Conservation (phyloP, 2,113 vertebrate genomes). For the Mohoua ochrocephala region DNA sequence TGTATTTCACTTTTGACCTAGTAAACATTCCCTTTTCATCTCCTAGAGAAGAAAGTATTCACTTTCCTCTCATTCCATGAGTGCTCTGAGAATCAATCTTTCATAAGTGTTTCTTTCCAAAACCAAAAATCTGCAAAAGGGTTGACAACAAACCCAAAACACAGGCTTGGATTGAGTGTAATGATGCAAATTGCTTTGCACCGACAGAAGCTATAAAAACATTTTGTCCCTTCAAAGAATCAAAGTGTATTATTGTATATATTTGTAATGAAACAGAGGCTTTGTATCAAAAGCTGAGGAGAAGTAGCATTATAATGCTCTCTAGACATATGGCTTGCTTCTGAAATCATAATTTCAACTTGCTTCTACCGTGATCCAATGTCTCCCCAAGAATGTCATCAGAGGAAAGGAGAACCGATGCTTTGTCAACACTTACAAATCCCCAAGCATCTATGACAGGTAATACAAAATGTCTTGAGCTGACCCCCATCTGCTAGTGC, state of each 20-base stretch:
- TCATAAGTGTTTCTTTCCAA: background rate
- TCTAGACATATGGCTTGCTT: background rate
- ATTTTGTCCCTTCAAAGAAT: background rate
- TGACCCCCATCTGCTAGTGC: background rate
- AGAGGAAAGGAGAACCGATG: background rate
- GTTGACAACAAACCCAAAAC: background rate
- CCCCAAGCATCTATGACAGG: background rate
- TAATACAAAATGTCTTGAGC: background rate
- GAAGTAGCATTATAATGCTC: background rate
- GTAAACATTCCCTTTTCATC: background rate
- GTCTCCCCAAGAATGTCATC: accelerated
- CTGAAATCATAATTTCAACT: background rate
- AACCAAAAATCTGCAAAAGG: background rate
- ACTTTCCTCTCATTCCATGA: background rate
- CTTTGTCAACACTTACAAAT: background rate
- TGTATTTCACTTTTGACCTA: background rate
- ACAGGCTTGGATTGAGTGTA: background rate
- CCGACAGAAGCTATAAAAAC: background rate
- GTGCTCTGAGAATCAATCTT: background rate
- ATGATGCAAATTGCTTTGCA: background rate
- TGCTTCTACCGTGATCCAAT: background rate
- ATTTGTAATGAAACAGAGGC: background rate
- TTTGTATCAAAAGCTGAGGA: background rate
- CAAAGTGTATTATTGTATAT: background rate
- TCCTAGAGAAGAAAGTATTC: background rate